Percentiles rank a stretch among this genome's conserved stretches.
Conservation (phyloP, 1,140 invertebrate species). For the Potamilus streckersoni region DNA sequence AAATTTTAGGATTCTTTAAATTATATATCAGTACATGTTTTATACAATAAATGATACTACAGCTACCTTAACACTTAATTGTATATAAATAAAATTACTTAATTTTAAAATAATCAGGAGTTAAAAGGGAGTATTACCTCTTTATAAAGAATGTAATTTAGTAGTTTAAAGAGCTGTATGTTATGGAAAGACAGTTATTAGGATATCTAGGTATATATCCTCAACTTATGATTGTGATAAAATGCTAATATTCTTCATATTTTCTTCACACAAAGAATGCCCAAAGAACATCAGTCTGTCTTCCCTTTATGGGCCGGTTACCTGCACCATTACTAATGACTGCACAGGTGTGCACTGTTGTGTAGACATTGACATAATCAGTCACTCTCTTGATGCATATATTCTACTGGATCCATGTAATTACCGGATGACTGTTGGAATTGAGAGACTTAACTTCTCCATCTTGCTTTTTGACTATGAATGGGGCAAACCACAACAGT, state of each 20-base stretch:
- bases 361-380: slow-evolving; percentile 3
- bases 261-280: slow-evolving; percentile 20
- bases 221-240: background rate
- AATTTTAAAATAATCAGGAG: too few species aligned
- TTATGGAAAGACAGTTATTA: too few species aligned
- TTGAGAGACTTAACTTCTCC: slow-evolving; percentile 5
- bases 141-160: too few species aligned
- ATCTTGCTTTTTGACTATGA: slow-evolving; percentile 8
- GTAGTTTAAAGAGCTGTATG: too few species aligned
- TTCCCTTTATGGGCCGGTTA: background rate
- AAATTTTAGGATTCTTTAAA: too few species aligned
- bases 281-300: background rate
- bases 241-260: background rate
- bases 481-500: background rate
- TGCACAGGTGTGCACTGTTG: slow-evolving; percentile 24
- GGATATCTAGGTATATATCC: background rate
- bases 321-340: background rate
- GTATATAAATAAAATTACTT: too few species aligned
- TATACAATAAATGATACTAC: too few species aligned
- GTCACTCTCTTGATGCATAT: background rate
- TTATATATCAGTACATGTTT: too few species aligned
- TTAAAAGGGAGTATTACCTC: too few species aligned
- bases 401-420: slow-evolving; percentile 11
- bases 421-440: slow-evolving; percentile 7
- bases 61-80: too few species aligned